Evolutionary conservation across 2,797 vertebrate species (phyloP), one percentile per base, ranked within the genome.

Genomic region (Rhyacichthys aspro): DNA sequence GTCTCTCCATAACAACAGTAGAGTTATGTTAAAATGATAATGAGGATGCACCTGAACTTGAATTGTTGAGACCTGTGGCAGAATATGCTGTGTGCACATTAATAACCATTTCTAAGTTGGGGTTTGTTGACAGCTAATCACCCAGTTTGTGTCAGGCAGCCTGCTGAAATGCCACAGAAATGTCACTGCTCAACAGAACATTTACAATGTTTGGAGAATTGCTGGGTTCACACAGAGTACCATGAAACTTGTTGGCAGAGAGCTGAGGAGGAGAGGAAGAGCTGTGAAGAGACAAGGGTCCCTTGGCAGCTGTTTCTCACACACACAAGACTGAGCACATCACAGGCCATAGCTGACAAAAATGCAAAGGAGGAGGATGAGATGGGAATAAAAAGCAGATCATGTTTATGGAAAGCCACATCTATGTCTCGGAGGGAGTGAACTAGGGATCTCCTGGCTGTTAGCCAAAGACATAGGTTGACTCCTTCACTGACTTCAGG

Each of bases 331-430:
- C 37, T 61, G 11, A 68, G 50, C 71, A 87, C 82, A 89, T 86
- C 87, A 88, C 74, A 89, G 76, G 71, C 82, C 76, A 71, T 80
- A 77, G 84, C 85, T 85, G 86, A 90, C 83, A 86, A 65, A 79
- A 73, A 80, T 67, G 62, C 63, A 63, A 78, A 81, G 74, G 52
- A 45, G 54, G 18, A 44, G 55, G 74, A 77, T 58, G 82, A 70
- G 81, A 52, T 34, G 1, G 60, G 87, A 89, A 90, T 89, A 86
- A 77, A 64, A 86, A 90, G 62, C 71, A 81, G 80, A 77, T 81
- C 63, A 63, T 84, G 81, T 86, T 80, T 85, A 88, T 79, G 81
- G 78, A 88, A 64, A 64, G 52, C 47, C 28, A 70, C 56, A 63
- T 79, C 67, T 52, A 82, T 55, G 23, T 47, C 52, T 46, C 14